These are phyloP conservation scores for Drosophila borborema DNA, from an alignment of 2,888 invertebrate species.

Conservation along the genomic window DNA sequence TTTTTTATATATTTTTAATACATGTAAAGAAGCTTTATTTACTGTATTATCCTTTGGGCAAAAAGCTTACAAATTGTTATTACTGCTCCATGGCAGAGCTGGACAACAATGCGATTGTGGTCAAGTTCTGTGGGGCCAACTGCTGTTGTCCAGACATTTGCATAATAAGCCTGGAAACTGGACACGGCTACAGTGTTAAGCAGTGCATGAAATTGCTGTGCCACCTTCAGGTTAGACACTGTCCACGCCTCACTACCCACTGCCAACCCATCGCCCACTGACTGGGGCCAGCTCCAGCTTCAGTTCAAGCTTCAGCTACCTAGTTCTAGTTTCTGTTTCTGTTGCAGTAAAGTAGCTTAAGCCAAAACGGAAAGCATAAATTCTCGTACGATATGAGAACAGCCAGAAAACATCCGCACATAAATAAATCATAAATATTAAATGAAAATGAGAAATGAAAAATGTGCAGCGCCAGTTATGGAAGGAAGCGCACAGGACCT, in stretches of 20 bases:
- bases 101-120: constrained; percentile 60
- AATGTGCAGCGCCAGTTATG: constrained; percentile 61
- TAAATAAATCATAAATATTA: constrained; percentile 82
- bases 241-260: constrained; percentile 12
- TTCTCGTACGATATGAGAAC: constrained; percentile 74
- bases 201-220: constrained; percentile 77
- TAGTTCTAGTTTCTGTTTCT: constrained; percentile 4
- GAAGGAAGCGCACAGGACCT: constrained; percentile 75
- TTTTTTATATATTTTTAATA: constrained; percentile 12
- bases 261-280: not conserved
- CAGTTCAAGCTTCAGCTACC: not conserved
- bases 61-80: constrained; percentile 59
- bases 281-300: not conserved
- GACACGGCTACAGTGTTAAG: constrained; percentile 61
- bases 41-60: constrained; percentile 35
- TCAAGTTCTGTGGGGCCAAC: constrained; percentile 47
- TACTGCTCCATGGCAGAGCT: constrained; percentile 24
- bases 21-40: constrained; percentile 31
- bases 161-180: constrained; percentile 72
- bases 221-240: constrained; percentile 60
- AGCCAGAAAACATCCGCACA: constrained; percentile 81
- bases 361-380: constrained; percentile 79
- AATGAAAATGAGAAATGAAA: constrained; percentile 78
- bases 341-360: constrained; percentile 35
- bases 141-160: constrained; percentile 63